These are phyloP conservation scores for Leptopilina boulardi DNA, from an alignment of 1,140 invertebrate genomes.

Conservation along the genomic window DNA sequence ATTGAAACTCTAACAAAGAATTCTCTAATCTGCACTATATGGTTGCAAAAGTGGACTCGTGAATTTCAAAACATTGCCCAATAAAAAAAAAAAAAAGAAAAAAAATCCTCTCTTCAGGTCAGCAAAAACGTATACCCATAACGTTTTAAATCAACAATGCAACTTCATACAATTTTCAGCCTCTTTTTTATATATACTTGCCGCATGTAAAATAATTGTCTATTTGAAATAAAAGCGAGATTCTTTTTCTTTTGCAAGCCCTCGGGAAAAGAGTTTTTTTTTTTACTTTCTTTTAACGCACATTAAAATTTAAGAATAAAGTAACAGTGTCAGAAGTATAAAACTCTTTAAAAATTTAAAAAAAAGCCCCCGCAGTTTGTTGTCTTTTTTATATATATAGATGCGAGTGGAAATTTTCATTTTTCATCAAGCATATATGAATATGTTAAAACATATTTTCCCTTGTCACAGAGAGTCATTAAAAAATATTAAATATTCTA, in stretches of 20 bases:
- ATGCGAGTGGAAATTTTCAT: not conserved
- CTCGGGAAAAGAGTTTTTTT: no score
- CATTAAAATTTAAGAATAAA: no score
- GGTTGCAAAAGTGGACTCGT: constrained; percentile 3
- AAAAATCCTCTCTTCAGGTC: not conserved
- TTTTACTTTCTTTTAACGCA: no score
- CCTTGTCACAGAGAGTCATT: no score
- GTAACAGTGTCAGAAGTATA: no score
- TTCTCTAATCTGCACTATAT: constrained; percentile 22
- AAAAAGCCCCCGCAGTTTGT: no score
- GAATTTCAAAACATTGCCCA: not conserved
- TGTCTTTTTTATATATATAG: no score
- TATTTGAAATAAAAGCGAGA: not conserved
- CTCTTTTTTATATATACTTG: not conserved
- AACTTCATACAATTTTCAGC: constrained; percentile 4
- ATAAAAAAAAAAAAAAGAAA: not conserved
- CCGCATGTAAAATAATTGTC: not conserved
- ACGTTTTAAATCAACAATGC: constrained; percentile 7
- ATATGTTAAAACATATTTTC: no score
- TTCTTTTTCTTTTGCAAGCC: not conserved
- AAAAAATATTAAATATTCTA: no score
- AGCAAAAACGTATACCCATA: not conserved
- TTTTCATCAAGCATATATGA: not conserved
- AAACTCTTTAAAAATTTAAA: no score
- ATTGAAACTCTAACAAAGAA: constrained; percentile 22